Conservation (phyloP, 1,140 invertebrate genomes). For the Drosophila ironensis region DNA sequence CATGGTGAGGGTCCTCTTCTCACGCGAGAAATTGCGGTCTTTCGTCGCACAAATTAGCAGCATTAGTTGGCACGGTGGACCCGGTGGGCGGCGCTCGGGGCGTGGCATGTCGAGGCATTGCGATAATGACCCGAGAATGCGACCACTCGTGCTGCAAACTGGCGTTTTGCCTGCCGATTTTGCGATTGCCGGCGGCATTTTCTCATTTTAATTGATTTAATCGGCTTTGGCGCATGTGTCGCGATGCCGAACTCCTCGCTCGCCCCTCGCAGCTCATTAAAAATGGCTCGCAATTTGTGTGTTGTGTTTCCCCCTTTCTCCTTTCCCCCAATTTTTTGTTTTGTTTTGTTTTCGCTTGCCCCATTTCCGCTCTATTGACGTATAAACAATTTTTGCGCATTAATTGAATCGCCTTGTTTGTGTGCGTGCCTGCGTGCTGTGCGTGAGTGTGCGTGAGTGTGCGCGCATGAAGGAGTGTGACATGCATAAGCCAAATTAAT, state of each 20-base stretch:
- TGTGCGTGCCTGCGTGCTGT: slow-evolving; percentile 32
- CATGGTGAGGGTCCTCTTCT: neutral
- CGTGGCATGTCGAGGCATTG: slow-evolving; percentile 1
- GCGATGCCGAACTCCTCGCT: slow-evolving; percentile 20
- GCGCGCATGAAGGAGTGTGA: slow-evolving; percentile 40
- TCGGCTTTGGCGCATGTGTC: slow-evolving; percentile 65
- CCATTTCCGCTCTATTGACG: slow-evolving; percentile 72
- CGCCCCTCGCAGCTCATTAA: slow-evolving; percentile 53
- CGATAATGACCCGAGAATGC: slow-evolving; percentile 61
- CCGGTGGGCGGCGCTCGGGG: neutral
- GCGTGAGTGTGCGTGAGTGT: slow-evolving; percentile 5
- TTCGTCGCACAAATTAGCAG: slow-evolving; percentile 60
- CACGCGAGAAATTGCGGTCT: slow-evolving; percentile 40
- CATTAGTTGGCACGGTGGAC: slow-evolving; percentile 58
- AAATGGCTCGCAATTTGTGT: slow-evolving; percentile 44
- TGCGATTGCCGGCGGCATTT: slow-evolving; percentile 47
- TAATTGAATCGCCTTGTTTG: slow-evolving; percentile 65
- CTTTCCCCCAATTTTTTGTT: no score
- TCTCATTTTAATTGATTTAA: slow-evolving; percentile 77
- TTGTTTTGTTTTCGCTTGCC: slow-evolving; percentile 14
- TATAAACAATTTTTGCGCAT: slow-evolving; percentile 80
- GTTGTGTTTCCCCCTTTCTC: slow-evolving; percentile 22
- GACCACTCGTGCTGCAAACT: slow-evolving; percentile 41
- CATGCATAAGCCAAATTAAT: slow-evolving; percentile 78
- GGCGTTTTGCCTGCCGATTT: slow-evolving; percentile 49